These are phyloP conservation scores for Thumatha senex DNA, from an alignment of 2,888 invertebrate genomes.

Conservation along the genomic window DNA sequence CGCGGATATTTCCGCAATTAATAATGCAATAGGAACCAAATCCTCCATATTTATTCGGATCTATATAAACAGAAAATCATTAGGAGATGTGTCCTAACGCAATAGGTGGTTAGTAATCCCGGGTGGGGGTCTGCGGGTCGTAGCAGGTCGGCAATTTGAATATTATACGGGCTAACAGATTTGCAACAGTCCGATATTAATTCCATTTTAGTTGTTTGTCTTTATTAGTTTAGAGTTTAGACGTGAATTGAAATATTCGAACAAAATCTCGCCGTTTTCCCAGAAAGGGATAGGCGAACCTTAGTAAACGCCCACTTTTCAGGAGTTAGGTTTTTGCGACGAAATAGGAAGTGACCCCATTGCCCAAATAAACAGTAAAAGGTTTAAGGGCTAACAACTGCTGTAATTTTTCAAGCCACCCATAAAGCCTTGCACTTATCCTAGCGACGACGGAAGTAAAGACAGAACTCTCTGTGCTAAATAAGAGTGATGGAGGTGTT, in stretches of 20 bases:
- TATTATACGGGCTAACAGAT: constrained; percentile 25
- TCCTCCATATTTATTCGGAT: constrained; percentile 18
- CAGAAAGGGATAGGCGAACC: no score
- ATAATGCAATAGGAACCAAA: constrained; percentile 21
- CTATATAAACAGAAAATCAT: constrained; percentile 34
- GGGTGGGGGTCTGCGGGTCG: background rate
- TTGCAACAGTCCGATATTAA: constrained; percentile 20
- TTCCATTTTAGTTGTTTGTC: constrained; percentile 24
- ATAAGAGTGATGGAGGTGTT: no score
- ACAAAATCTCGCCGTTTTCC: no score
- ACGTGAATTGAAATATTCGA: background rate
- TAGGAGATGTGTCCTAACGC: constrained; percentile 26
- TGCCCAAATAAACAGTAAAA: no score
- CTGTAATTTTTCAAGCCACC: no score
- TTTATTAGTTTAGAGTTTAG: background rate
- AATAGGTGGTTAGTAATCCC: constrained; percentile 28
- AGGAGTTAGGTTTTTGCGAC: no score
- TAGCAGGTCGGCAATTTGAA: constrained; percentile 29
- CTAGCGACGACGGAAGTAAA: no score
- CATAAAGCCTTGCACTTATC: no score
- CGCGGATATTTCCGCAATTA: constrained; percentile 12
- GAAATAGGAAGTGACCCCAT: no score
- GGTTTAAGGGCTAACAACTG: no score
- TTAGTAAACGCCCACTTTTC: no score
- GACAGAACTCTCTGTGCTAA: no score